These are phyloP conservation scores for Mixornis gularis DNA, from an alignment of 2,113 vertebrate genomes.

Conservation along the genomic window DNA sequence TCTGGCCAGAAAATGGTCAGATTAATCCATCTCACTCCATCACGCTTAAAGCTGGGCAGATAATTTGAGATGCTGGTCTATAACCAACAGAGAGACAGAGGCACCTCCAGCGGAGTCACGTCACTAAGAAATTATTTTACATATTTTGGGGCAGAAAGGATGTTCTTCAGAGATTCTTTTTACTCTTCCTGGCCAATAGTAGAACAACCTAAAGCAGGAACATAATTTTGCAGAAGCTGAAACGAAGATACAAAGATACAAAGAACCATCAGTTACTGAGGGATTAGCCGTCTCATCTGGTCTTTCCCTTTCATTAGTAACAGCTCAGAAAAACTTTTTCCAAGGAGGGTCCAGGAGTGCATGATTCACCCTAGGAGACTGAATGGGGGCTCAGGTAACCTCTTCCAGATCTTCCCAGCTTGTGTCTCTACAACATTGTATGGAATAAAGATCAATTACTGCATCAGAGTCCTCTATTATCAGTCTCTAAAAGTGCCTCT, in stretches of 20 bases:
- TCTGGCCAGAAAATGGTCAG: not conserved
- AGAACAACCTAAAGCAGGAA: not conserved
- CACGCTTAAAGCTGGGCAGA: not conserved
- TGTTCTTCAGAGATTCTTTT: not conserved
- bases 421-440: not conserved
- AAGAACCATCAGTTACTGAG: not conserved
- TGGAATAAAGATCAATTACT: not conserved
- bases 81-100: not conserved
- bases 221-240: not conserved
- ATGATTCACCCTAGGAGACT: not conserved
- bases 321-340: not conserved
- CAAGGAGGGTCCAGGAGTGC: not conserved
- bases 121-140: not conserved
- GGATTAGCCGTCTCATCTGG: not conserved
- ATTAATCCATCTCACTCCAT: not conserved
- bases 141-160: not conserved
- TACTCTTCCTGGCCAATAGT: not conserved
- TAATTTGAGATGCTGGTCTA: not conserved
- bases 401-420: not conserved
- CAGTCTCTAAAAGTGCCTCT: not conserved
- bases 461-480: not conserved
- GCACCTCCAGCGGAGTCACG: too few species aligned
- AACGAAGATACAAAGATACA: not conserved
- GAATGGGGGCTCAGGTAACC: not conserved
- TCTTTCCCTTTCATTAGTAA: not conserved